Evolutionary conservation across 2,888 invertebrate species (phyloP).

Genomic region (Cephus runcator): DNA sequence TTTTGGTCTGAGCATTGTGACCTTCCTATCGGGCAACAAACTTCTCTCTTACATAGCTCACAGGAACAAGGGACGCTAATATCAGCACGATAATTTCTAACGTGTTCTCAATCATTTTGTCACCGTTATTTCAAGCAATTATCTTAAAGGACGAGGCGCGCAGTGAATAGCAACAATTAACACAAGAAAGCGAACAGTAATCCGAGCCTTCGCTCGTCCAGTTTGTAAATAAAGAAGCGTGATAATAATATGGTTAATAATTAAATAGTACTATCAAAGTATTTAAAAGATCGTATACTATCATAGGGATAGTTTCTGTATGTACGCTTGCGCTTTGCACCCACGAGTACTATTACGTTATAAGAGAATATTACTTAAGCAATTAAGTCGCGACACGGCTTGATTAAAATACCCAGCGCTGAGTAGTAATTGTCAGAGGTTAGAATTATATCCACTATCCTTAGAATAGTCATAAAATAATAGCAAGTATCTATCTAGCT

Average conservation of each 20-base stretch:
- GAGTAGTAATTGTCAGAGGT: not conserved
- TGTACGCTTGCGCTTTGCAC: not conserved
- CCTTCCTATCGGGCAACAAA: conserved; percentile 94
- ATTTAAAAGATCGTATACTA: not conserved
- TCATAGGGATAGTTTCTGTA: not conserved
- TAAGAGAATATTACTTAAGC: not conserved
- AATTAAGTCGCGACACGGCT: not conserved
- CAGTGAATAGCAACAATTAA: not conserved
- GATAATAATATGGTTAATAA: not conserved
- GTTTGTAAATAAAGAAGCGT: not conserved
- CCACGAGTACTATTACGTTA: not conserved
- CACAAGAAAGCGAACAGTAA: not conserved
- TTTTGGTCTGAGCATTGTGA: conserved; percentile 84
- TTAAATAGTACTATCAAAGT: not conserved
- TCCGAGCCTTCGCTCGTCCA: not conserved
- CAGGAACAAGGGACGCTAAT: conserved; percentile 53
- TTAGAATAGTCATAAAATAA: not conserved
- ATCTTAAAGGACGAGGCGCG: not conserved
- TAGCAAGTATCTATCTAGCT: not conserved
- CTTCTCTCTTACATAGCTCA: conserved; percentile 84
- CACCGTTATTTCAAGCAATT: not conserved
- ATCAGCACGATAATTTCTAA: conserved; percentile 33
- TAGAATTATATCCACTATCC: not conserved
- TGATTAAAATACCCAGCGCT: not conserved
- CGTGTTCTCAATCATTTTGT: not conserved